Evolutionary conservation across 1,140 invertebrate genomes (phyloP).

Genomic region (Caenorhabditis latens): DNA sequence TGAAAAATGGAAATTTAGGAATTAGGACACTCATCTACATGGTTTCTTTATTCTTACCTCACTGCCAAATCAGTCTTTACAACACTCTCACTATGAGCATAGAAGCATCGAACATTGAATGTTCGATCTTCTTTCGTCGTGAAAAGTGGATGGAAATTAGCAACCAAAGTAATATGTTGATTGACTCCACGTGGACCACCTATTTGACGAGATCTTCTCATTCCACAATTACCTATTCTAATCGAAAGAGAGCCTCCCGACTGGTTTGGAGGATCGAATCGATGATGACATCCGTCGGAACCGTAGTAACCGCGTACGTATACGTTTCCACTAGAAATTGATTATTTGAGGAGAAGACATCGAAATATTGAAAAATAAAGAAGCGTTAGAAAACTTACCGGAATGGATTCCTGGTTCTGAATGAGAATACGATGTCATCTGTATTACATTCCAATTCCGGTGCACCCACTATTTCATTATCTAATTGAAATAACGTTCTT

Average conservation of each 20-base stretch:
- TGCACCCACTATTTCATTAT: conserved; percentile 22
- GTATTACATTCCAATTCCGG: conserved; percentile 35
- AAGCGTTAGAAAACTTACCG: not conserved
- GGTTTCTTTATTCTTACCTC: conserved; percentile 59
- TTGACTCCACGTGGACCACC: conserved; percentile 66
- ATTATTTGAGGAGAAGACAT: not conserved
- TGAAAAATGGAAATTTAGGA: not conserved
- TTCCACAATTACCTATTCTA: conserved; percentile 62
- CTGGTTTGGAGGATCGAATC: conserved; percentile 53
- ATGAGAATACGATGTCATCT: conserved; percentile 11
- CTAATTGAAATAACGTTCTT: not conserved
- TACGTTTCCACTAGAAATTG: conserved; percentile 59
- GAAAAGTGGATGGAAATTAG: conserved; percentile 72
- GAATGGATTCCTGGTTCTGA: conserved; percentile 8
- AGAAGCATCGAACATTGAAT: conserved; percentile 71
- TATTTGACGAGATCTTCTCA: conserved; percentile 63
- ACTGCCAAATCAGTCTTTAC: conserved; percentile 69
- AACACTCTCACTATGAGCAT: conserved; percentile 67
- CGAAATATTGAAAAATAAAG: not conserved
- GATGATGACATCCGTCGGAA: conserved; percentile 3
- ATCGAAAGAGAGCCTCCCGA: conserved; percentile 53
- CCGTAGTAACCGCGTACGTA: conserved; percentile 63
- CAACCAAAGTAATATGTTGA: conserved; percentile 68
- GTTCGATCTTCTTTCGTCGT: conserved; percentile 71
- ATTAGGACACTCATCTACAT: no score